phyloP scores from a whole-genome alignment of 2,113 vertebrate species.

The chimpanzee (Pan troglodytes) region NHGRI_mPanTro3-v2.1_pri NC_072402.2:94503001-94503500 shows the following conservation, averaged over 20 bases:
- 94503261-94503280: neutral
- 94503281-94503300: neutral
- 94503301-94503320: neutral
- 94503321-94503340: neutral
- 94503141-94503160: neutral
- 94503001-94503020: slow-evolving; percentile 39
- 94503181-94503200: neutral
- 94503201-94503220: neutral
- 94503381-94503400: neutral
- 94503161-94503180: neutral
- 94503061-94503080: neutral
- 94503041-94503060: slow-evolving; percentile 12
- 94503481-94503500: neutral
- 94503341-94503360: neutral
- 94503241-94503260: neutral
- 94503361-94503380: neutral
- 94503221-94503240: neutral
- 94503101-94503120: neutral
- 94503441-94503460: neutral
- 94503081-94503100: slow-evolving; percentile 4
- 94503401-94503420: neutral
- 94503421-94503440: neutral
- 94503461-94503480: neutral
- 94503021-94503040: slow-evolving; percentile 54
- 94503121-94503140: neutral